Evolutionary conservation across 2,888 invertebrate genomes (phyloP).

Genomic region (Boloria selene): DNA sequence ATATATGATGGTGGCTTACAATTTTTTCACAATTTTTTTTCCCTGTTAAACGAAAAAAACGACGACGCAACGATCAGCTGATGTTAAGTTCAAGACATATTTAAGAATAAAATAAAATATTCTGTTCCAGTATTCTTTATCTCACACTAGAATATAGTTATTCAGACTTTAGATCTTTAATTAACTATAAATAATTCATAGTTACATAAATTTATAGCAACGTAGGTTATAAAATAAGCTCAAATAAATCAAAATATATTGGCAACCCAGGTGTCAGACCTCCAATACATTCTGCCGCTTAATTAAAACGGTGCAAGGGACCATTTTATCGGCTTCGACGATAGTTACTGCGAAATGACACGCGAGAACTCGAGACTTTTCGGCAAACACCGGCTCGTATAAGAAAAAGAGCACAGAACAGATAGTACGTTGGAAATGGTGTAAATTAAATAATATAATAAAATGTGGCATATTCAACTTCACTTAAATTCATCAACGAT

Average conservation of each 20-base stretch:
- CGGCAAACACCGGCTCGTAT: conserved; percentile 43
- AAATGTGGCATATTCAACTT: background rate
- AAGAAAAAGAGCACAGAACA: conserved; percentile 30
- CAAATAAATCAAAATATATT: background rate
- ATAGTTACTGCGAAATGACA: conserved; percentile 72
- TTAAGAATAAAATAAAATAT: too few species aligned
- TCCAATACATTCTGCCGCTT: conserved; percentile 71
- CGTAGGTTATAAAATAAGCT: background rate
- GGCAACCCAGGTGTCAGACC: conserved; percentile 60
- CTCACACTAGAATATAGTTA: too few species aligned
- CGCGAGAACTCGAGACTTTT: conserved; percentile 66
- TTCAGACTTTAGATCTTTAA: too few species aligned
- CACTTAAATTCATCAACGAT: too few species aligned
- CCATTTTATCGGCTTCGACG: conserved; percentile 74
- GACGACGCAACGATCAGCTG: too few species aligned
- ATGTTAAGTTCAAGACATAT: too few species aligned
- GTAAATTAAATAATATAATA: background rate
- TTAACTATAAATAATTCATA: too few species aligned
- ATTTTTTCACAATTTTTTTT: too few species aligned
- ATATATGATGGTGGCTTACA: too few species aligned
- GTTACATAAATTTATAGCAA: background rate
- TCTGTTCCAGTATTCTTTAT: too few species aligned
- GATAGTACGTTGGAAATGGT: background rate
- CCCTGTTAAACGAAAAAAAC: too few species aligned
- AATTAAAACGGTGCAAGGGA: conserved; percentile 79